Conservation (phyloP, 2,888 invertebrate genomes). For the Melinaea menophilus region DNA sequence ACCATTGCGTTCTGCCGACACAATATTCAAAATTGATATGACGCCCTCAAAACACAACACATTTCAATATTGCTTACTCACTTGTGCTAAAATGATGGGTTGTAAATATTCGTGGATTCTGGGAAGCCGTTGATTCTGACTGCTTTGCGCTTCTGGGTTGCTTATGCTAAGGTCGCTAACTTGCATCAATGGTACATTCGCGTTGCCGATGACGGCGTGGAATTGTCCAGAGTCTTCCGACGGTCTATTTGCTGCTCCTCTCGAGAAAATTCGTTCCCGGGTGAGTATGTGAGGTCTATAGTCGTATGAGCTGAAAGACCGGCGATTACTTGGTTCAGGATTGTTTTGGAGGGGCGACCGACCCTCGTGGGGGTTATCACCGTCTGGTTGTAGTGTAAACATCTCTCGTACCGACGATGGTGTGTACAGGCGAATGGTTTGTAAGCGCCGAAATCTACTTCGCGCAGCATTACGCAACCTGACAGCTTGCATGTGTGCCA, state of each 20-base stretch:
- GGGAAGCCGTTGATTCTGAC: constrained; percentile 51
- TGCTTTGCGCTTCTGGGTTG: constrained; percentile 41
- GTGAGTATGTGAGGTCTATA: constrained; percentile 46
- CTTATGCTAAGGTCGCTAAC: constrained; percentile 76
- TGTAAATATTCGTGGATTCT: constrained; percentile 69
- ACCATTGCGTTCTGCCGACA: constrained; percentile 63
- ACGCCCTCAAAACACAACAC: not conserved
- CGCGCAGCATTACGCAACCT: constrained; percentile 63
- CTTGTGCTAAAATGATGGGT: constrained; percentile 73
- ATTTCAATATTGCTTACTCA: constrained; percentile 35
- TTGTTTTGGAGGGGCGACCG: constrained; percentile 39
- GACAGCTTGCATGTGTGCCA: constrained; percentile 66
- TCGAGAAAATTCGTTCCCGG: constrained; percentile 40
- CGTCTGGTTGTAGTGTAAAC: constrained; percentile 53
- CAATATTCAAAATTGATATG: constrained; percentile 7
- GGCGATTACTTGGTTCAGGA: constrained; percentile 39
- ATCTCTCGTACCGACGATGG: constrained; percentile 68
- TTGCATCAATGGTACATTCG: constrained; percentile 76
- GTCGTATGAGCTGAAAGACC: constrained; percentile 44
- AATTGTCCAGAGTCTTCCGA: constrained; percentile 46
- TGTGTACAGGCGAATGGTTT: constrained; percentile 65
- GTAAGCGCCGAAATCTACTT: constrained; percentile 60
- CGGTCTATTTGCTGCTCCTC: constrained; percentile 32
- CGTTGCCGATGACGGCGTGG: constrained; percentile 56
- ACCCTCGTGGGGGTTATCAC: constrained; percentile 46